phyloP scores from a whole-genome alignment of 2,797 vertebrate species.

The Gymnopithys bicolor region DNA sequence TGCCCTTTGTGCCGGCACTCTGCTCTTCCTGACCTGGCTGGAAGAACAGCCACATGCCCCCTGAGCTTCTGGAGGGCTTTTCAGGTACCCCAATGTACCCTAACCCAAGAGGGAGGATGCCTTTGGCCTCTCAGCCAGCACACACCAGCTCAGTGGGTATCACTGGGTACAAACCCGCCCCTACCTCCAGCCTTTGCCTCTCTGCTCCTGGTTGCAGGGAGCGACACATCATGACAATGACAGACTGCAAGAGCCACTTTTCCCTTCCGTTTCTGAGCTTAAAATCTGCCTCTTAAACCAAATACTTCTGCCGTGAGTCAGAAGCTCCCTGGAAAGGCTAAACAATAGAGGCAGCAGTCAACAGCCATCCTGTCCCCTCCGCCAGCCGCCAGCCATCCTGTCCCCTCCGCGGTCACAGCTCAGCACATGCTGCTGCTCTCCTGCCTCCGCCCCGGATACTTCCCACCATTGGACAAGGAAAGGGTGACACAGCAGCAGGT shows the following conservation, averaged over 20 bases:
- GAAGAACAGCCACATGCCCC: fast-evolving
- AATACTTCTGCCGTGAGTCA: slow-evolving; percentile 23
- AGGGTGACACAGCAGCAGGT: neutral
- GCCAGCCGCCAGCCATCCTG: neutral
- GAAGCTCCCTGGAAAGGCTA: neutral
- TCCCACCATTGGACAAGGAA: fast-evolving
- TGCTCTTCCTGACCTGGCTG: neutral
- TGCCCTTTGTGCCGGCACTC: neutral
- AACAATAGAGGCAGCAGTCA: neutral
- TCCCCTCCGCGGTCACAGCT: neutral
- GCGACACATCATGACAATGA: fast-evolving
- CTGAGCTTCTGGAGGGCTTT: fast-evolving
- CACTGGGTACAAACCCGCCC: neutral
- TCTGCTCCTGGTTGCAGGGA: fast-evolving
- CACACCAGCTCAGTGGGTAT: neutral
- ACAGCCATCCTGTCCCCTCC: neutral
- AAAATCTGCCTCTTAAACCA: neutral
- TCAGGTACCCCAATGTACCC: neutral
- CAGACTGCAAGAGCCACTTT: neutral
- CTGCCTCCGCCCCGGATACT: fast-evolving
- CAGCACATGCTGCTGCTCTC: neutral
- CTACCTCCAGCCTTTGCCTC: neutral
- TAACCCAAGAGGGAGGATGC: fast-evolving
- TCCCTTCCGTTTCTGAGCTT: neutral
- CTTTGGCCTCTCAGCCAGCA: neutral